Evolutionary conservation across 2,113 vertebrate genomes (phyloP), one percentile per base, ranked within the genome.

Genomic region (Pangasianodon hypophthalmus): DNA sequence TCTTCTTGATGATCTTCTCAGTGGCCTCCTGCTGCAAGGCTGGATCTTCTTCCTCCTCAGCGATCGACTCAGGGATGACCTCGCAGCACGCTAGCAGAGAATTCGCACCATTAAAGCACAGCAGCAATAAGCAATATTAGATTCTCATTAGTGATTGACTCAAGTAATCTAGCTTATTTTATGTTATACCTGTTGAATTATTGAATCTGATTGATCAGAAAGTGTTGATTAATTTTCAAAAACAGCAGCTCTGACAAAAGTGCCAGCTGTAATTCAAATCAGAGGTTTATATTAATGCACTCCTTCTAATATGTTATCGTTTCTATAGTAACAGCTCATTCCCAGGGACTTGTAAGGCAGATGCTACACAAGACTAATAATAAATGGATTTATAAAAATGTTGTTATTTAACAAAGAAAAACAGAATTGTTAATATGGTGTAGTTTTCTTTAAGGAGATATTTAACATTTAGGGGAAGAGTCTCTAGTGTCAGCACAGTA

Each of bases 31-130:
- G 96, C 0, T 94, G 93, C 6, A 91, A 2, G 0, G 93, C 84
- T 82, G 92, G 93, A 60, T 97, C 97, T 62, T 98, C 98, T 0
- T 95, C 91, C 19, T 97, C 97, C 71, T 97, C 94, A 6, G 93
- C 85, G 3, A 88, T 87, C 4, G 60, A 82, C 86, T 96, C 95
- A 0, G 93, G 95, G 85, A 98, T 97, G 1, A 96, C 92, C 92
- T 97, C 92, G 77, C 96, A 97, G 44, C 96, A 96, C 90, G 96
- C 97, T 98, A 90, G 90, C 80, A 90, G 93, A 91, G 81, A 60
- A 60, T 44, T 91, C 73, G 58, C 18, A 69, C 2, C n/a, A 10
- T 75, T 67, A 79, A 29, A 18, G 7, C 64, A 18, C 77, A 69
- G 58, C 18, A 52, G 60, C 46, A 29, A 52, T 26, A 24, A 52